phyloP scores from a whole-genome alignment of 2,888 invertebrate species.

The Ctena decussata region DNA sequence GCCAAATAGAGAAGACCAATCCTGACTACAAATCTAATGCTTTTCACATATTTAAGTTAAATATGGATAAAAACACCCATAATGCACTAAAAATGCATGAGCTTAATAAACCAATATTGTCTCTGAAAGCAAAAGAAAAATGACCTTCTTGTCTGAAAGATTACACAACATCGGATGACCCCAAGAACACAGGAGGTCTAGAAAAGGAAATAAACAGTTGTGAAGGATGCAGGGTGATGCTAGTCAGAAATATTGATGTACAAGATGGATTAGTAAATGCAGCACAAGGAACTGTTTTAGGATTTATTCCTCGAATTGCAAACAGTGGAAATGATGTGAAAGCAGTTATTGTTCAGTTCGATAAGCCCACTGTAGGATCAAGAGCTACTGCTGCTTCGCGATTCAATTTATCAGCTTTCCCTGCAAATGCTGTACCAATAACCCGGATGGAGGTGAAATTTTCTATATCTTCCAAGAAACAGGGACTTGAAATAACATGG shows the following conservation, averaged over 20 bases:
- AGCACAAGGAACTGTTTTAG: not conserved
- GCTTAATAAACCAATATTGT: not conserved
- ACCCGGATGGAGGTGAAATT: constrained; percentile 24
- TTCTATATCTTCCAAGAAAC: constrained; percentile 13
- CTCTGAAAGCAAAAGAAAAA: constrained; percentile 8
- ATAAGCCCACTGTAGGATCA: not conserved
- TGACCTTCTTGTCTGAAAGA: constrained; percentile 12
- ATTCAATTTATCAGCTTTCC: constrained; percentile 21
- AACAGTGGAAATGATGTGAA: not conserved
- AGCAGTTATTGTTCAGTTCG: constrained; percentile 6
- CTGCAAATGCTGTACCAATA: constrained; percentile 9
- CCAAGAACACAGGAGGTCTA: constrained; percentile 13
- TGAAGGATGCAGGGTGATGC: constrained; percentile 20
- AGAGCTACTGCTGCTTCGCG: not conserved
- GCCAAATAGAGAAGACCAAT: not conserved
- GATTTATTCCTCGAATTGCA: not conserved
- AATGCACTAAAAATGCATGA: not conserved
- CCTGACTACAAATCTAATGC: not conserved
- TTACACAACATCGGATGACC: not conserved
- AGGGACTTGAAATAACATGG: constrained; percentile 28
- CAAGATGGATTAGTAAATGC: constrained; percentile 21
- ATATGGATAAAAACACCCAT: constrained; percentile 3
- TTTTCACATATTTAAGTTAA: constrained; percentile 7
- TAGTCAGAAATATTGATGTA: constrained; percentile 19
- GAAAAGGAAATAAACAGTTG: not conserved